Evolutionary conservation across 2,797 vertebrate species (phyloP).

Genomic region (Saxicola maurus): DNA sequence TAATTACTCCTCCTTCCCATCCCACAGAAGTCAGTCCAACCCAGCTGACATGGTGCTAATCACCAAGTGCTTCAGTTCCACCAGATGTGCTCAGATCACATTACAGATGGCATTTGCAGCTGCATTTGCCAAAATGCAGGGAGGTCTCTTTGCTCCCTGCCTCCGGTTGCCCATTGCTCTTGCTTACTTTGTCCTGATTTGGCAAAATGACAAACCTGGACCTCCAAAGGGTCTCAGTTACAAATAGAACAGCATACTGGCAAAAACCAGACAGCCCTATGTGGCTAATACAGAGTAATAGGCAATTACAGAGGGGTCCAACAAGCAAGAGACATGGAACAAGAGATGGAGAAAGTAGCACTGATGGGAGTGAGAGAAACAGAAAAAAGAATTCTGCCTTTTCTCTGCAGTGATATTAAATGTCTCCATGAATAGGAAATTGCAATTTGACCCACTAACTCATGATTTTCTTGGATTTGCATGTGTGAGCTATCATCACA

Average conservation of each 20-base stretch:
- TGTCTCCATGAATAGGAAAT: neutral
- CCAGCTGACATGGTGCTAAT: neutral
- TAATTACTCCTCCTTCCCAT: neutral
- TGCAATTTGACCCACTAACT: neutral
- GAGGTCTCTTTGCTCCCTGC: neutral
- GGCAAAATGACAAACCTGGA: neutral
- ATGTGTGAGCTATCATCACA: neutral
- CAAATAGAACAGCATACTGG: neutral
- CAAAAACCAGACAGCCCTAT: neutral
- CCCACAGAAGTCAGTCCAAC: neutral
- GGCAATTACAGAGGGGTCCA: rapidly evolving
- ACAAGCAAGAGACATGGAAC: rapidly evolving
- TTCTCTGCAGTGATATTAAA: neutral
- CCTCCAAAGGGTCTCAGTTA: neutral
- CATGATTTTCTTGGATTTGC: neutral
- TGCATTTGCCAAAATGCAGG: neutral
- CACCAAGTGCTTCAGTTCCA: neutral
- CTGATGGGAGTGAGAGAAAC: neutral
- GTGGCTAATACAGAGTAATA: neutral
- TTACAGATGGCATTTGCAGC: neutral
- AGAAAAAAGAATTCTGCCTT: neutral
- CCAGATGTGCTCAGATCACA: neutral
- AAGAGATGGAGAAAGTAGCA: neutral
- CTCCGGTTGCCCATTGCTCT: neutral
- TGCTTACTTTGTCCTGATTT: neutral